Base-by-base conservation (phyloP, 2,113 vertebrate species). In the Microtus oregoni region DNA sequence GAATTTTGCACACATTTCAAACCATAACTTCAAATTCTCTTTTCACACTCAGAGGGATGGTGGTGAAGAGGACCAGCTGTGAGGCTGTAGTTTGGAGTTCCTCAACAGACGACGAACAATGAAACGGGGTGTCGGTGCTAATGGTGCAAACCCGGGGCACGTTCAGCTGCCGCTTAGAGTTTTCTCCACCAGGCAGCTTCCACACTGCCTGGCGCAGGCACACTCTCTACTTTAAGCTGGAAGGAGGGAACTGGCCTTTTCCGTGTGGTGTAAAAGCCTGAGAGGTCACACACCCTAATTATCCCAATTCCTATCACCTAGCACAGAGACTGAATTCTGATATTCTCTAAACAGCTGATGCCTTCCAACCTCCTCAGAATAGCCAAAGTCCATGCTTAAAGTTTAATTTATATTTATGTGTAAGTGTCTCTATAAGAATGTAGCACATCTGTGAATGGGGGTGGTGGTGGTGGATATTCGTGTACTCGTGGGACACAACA, bases 21-120 rank as follows among this genome's bases (percentile, higher is more conserved):
- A 77, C 75, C 92, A 22, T 90, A 94, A 97, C 94, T 97, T 95
- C 55, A 82, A 72, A 92, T 96, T 96, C 75, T 76, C 61, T 93
- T 96, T 96, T 94, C 93, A 92, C 83, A 97, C 79, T 90, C 78
- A 52, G 50, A 92, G 90, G 63, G 65, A 26, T n/a, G 47, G 70
- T 86, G 94, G 30, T 93, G 94, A 95, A 90, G 13, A 92, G 78
- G 92, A 82, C 93, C 95, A 93, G 93, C 94, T 96, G 92, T 55
- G 44, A 24, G 83, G 77, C 17, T 89, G 75, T 12, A 12, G 19
- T 76, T 65, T 52, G 8, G 47, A 89, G 41, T 63, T 68, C 61
- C 44, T 77, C 24, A 61, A 61, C n/a, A 82, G 20, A 93, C 8
- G 10, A 75, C 73, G 70, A 17, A 32, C 13, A 86, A 65, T 89